phyloP scores from a whole-genome alignment of 1,140 invertebrate genomes.

The Pogonognathellus flavescens region DNA sequence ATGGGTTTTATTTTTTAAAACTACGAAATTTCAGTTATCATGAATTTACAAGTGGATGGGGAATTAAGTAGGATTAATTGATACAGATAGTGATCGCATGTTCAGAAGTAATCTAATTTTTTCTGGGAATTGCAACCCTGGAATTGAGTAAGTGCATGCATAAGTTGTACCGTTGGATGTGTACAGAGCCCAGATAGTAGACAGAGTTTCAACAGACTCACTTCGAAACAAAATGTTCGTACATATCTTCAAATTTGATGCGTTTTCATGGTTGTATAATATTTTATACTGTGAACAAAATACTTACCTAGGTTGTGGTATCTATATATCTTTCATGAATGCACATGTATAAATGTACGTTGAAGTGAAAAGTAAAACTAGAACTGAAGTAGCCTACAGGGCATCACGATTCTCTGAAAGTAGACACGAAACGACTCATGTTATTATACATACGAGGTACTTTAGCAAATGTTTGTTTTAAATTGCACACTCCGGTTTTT shows the following conservation, averaged over 20 bases:
- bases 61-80: too few relatives aligned
- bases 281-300: too few relatives aligned
- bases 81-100: too few relatives aligned
- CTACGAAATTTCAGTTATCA: too few relatives aligned
- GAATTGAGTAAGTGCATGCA: too few relatives aligned
- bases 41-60: too few relatives aligned
- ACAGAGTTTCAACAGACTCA: not conserved
- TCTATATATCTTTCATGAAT: not conserved
- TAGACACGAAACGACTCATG: constrained; percentile 2
- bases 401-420: constrained; percentile 9
- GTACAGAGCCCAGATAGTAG: not conserved
- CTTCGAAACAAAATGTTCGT: not conserved
- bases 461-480: not conserved
- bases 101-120: too few relatives aligned
- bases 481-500: constrained; percentile 16
- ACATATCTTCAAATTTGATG: not conserved
- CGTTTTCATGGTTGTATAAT: constrained; percentile 10
- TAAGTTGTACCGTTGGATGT: too few relatives aligned
- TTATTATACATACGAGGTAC: too few relatives aligned
- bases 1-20: too few relatives aligned
- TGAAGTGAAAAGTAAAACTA: not conserved
- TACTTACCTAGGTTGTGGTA: too few relatives aligned
- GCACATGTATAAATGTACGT: not conserved
- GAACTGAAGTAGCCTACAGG: constrained; percentile 6
- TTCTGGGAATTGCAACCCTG: too few relatives aligned